phyloP scores from a whole-genome alignment of 2,113 vertebrate species.

The Synchiropus splendidus region DNA sequence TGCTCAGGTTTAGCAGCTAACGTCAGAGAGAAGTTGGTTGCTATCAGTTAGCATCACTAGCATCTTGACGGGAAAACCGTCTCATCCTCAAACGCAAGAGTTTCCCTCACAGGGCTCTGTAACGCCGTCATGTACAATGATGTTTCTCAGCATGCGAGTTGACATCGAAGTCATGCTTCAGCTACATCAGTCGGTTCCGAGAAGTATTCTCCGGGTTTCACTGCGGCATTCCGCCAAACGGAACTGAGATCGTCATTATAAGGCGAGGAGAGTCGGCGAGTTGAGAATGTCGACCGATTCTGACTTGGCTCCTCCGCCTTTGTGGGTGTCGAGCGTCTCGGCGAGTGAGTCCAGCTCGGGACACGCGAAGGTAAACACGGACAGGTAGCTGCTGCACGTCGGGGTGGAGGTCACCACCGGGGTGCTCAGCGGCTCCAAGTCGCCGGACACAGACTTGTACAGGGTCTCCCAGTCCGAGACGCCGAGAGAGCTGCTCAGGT shows the following conservation, averaged over 20 bases:
- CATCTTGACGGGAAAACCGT: no score
- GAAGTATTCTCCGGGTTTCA: slow-evolving; percentile 14
- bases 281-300: slow-evolving; percentile 92
- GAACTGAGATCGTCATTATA: slow-evolving; percentile 66
- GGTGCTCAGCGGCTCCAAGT: slow-evolving; percentile 92
- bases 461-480: slow-evolving; percentile 94
- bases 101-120: no score
- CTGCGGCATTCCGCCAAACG: slow-evolving; percentile 37
- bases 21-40: no score
- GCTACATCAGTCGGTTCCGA: slow-evolving; percentile 63
- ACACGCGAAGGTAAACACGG: slow-evolving; percentile 90
- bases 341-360: slow-evolving; percentile 85
- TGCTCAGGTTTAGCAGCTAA: no score
- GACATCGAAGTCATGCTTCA: slow-evolving; percentile 85
- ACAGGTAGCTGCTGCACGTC: slow-evolving; percentile 85
- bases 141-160: slow-evolving; percentile 87
- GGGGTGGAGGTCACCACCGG: slow-evolving; percentile 92
- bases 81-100: no score
- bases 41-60: no score
- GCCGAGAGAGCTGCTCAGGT: slow-evolving; percentile 85
- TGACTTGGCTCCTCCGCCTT: slow-evolving; percentile 80
- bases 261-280: slow-evolving; percentile 92
- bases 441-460: slow-evolving; percentile 73
- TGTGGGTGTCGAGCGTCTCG: slow-evolving; percentile 77
- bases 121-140: slow-evolving; percentile 44